A percentile compares a stretch with the other conserved stretches of the same genome.
These are phyloP conservation scores for Marmota monax DNA, from an alignment of 2,113 vertebrate genomes.

Conservation along the genomic window DNA sequence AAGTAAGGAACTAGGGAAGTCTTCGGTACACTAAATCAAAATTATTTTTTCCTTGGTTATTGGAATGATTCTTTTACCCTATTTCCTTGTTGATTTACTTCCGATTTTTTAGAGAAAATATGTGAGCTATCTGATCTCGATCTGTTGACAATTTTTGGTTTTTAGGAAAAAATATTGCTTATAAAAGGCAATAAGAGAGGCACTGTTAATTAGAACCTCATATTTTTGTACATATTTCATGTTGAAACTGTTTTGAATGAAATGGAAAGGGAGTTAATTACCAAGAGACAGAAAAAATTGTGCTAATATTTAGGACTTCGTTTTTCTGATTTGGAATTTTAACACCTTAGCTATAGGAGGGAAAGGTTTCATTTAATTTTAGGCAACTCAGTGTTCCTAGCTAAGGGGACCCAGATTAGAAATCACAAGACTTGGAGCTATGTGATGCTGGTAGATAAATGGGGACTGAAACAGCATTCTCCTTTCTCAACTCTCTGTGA, in stretches of 20 bases:
- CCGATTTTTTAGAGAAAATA: background rate
- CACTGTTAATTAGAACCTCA: constrained; percentile 8
- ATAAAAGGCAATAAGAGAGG: background rate
- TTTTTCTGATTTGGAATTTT: constrained; percentile 38
- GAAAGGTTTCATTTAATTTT: constrained; percentile 11
- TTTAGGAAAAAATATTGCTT: background rate
- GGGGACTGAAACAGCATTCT: background rate
- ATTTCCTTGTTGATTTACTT: background rate
- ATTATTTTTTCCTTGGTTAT: background rate
- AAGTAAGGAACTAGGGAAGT: background rate
- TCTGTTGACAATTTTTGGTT: constrained; percentile 8
- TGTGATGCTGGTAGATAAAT: background rate
- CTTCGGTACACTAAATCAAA: background rate
- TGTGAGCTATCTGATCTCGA: background rate
- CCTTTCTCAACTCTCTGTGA: constrained; percentile 1
- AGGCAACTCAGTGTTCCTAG: background rate
- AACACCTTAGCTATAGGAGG: background rate
- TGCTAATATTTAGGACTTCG: constrained; percentile 52
- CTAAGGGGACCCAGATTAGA: background rate
- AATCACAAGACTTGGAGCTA: background rate
- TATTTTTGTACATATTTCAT: background rate
- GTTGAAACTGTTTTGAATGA: constrained; percentile 37
- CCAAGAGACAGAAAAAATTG: background rate
- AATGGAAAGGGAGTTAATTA: constrained; percentile 52
- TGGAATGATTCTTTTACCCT: background rate